A percentile compares a stretch with the other conserved stretches of the same genome.
phyloP scores from a whole-genome alignment of 2,888 invertebrate genomes.

The Tupiocoris notatus region DNA sequence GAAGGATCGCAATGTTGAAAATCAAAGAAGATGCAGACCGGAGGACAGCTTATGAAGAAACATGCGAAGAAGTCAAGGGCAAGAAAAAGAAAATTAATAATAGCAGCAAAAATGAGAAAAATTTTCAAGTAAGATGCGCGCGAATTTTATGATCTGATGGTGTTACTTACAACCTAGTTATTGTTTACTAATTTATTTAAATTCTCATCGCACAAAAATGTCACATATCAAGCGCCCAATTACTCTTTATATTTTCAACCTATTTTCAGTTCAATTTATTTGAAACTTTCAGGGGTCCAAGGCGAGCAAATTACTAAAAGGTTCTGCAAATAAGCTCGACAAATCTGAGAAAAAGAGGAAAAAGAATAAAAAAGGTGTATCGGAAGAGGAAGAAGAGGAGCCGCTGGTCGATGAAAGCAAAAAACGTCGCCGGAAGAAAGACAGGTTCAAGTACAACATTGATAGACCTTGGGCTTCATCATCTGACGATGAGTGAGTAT shows the following conservation, averaged over 20 bases:
- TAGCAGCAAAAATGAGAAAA: neutral
- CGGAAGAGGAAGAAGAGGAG: slow-evolving; percentile 52
- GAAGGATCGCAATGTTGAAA: slow-evolving; percentile 83
- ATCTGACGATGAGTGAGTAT: slow-evolving; percentile 56
- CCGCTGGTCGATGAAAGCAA: slow-evolving; percentile 47
- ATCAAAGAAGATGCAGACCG: slow-evolving; percentile 75
- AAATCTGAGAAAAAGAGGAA: slow-evolving; percentile 5
- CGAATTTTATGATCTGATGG: too few relatives aligned
- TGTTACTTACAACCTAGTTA: too few relatives aligned
- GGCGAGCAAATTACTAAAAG: neutral
- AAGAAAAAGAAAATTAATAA: slow-evolving; percentile 56
- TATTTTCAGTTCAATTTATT: too few relatives aligned
- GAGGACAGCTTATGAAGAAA: slow-evolving; percentile 71
- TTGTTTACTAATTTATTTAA: too few relatives aligned
- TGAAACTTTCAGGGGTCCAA: neutral
- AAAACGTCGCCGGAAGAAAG: slow-evolving; percentile 55
- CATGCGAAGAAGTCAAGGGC: slow-evolving; percentile 63
- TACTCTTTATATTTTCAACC: too few relatives aligned
- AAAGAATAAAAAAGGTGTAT: slow-evolving; percentile 49
- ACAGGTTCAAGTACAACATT: slow-evolving; percentile 42
- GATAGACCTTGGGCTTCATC: slow-evolving; percentile 62
- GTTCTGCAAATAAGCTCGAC: neutral
- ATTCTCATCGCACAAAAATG: too few relatives aligned
- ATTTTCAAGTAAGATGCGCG: slow-evolving; percentile 3
- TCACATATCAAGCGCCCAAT: too few relatives aligned